Base-by-base conservation (phyloP, 23 tunicate species). In the Botrylloides violaceus region DNA sequence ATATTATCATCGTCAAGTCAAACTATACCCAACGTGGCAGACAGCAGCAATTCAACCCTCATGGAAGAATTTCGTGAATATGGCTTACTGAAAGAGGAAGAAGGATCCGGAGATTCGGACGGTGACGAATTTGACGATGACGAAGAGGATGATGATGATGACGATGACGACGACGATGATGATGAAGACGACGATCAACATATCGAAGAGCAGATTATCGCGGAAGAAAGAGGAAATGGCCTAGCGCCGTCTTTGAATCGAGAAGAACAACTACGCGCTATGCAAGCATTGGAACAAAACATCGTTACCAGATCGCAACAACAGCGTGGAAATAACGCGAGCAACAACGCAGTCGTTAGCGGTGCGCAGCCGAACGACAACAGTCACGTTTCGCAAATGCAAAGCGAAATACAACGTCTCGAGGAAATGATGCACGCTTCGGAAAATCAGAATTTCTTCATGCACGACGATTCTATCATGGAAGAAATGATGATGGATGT, bases 91-190 rank as follows among this genome's bases (percentile, higher is more conserved):
- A 43, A 43, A 15, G 53, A 43, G 15, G 70, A 12, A 3, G 70
- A 63, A 29, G 12, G 36, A 37, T 81, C 62, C 3, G 88, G 76
- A 12, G 65, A 82, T 4, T 60, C 71, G 4, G 80, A 76, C 33
- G 86, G 77, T 22, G 80, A 80, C 15, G 60, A 75, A 2, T 84
- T 76, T 72, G 91, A 80, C 49, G 85, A 76, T 21, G 90, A 91
- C 19, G 84, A 73, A 27, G 89, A 82, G 1, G 89, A 82, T 36
- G 88, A 82, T 38, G 84, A 77, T 20, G 84, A 72, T 22, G 88
- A 82, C 3, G 88, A 82, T 28, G 83, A 77, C 1, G 91, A 91
- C 43, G 84, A 85, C 34, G 98, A 84, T 29, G 86, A 80, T 50
- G 79, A 66, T 2, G 92, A 76, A 32, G 86, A 84, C 49, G 92